These are phyloP conservation scores for Yponomeuta malinellus DNA, from an alignment of 2,888 invertebrate genomes.

Conservation along the genomic window DNA sequence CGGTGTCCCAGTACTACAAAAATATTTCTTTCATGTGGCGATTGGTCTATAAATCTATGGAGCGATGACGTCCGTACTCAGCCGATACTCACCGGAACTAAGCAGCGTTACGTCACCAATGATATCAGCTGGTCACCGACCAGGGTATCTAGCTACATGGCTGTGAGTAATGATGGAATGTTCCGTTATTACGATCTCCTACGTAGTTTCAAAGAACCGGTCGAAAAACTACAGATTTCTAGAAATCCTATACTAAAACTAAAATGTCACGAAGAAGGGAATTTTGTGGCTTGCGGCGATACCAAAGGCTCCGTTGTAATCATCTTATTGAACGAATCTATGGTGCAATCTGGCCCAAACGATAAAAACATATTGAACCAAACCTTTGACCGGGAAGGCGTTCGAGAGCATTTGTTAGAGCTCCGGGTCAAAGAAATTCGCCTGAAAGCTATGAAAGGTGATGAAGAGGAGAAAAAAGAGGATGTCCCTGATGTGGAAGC, in stretches of 20 bases:
- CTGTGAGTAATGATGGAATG: slow-evolving; percentile 77
- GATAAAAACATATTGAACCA: not conserved
- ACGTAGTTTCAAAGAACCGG: slow-evolving; percentile 81
- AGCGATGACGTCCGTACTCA: slow-evolving; percentile 80
- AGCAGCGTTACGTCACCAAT: slow-evolving; percentile 47
- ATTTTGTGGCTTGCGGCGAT: not conserved
- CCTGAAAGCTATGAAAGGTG: not conserved
- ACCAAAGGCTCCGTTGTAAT: not conserved
- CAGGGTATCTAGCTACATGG: slow-evolving; percentile 69
- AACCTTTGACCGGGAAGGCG: not conserved
- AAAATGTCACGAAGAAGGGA: not conserved
- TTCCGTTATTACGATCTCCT: slow-evolving; percentile 90
- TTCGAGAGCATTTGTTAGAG: not conserved
- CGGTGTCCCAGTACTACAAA: slow-evolving; percentile 78
- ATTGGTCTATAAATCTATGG: slow-evolving; percentile 81
- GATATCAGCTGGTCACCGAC: slow-evolving; percentile 58
- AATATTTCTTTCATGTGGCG: slow-evolving; percentile 69
- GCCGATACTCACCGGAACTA: slow-evolving; percentile 57
- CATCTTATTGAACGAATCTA: not conserved
- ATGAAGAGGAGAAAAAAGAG: not conserved
- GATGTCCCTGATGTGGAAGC: not conserved
- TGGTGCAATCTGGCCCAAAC: not conserved
- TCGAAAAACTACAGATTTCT: slow-evolving; percentile 47
- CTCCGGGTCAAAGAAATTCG: not conserved
- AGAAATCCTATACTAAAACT: not conserved